Conservation (phyloP, 1,140 invertebrate genomes). For the Magallana ariakensis region DNA sequence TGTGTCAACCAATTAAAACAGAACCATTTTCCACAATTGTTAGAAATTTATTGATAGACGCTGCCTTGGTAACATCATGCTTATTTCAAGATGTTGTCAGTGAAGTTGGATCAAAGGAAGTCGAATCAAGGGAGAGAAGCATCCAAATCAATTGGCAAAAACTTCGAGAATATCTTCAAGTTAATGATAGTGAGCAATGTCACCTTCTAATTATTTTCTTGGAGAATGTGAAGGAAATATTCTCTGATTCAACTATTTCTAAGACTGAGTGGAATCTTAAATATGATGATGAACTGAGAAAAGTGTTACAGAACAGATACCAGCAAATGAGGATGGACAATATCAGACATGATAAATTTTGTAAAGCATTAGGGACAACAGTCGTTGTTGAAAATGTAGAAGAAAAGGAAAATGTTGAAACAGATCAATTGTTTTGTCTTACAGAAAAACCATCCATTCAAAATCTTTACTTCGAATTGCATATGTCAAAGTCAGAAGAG, state of each 20-base stretch:
- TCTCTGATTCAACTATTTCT: neutral
- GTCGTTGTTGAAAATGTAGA: neutral
- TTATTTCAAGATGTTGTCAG: neutral
- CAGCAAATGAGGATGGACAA: neutral
- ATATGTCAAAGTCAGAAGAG: neutral
- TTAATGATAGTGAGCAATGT: neutral
- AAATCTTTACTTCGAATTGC: conserved; percentile 24
- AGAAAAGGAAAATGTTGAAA: neutral
- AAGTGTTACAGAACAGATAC: neutral
- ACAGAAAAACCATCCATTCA: conserved; percentile 20
- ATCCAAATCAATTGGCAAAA: neutral
- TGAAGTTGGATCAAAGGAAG: neutral
- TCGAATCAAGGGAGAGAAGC: neutral
- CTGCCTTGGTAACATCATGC: neutral
- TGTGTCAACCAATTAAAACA: neutral
- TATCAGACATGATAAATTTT: neutral
- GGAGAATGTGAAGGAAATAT: neutral
- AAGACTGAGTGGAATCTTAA: neutral
- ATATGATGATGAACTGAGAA: neutral
- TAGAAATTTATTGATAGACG: neutral
- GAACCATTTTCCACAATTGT: neutral
- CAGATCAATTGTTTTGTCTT: neutral
- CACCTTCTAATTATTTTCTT: neutral
- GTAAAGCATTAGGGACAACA: neutral
- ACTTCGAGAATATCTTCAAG: neutral